Conservation (phyloP, 1,140 invertebrate species). For the Macrocentrus cingulum region DNA sequence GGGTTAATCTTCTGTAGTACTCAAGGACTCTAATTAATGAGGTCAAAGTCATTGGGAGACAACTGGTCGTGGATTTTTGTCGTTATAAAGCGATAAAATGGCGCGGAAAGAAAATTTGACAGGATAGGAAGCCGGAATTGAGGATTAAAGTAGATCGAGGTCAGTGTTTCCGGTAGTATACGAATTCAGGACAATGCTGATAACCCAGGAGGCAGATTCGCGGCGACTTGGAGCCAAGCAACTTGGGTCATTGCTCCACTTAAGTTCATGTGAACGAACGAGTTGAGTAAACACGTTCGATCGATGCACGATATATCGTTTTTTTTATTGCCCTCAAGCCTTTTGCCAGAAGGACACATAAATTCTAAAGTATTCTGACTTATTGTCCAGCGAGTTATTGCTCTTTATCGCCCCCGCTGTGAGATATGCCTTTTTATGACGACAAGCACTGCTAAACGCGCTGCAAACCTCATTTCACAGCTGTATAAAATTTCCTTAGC, state of each 20-base stretch:
- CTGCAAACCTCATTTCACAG: no score
- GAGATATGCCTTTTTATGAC: no score
- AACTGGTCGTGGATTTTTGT: no score
- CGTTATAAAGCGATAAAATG: no score
- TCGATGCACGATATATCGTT: slow-evolving; percentile 4
- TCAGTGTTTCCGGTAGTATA: slow-evolving; percentile 15
- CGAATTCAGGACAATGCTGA: slow-evolving; percentile 11
- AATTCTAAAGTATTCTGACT: background rate
- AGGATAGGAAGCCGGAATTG: background rate
- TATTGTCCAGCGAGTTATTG: background rate
- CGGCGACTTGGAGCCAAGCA: slow-evolving; percentile 47
- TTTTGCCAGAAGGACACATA: background rate
- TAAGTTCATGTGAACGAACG: slow-evolving; percentile 23
- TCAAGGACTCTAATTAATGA: slow-evolving; percentile 5
- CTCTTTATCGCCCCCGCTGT: no score
- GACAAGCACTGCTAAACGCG: no score
- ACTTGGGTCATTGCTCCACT: slow-evolving; percentile 53
- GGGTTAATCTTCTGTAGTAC: background rate
- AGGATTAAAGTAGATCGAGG: slow-evolving; percentile 13
- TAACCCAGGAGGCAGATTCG: slow-evolving; percentile 6
- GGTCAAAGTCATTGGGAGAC: no score
- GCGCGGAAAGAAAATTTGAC: background rate
- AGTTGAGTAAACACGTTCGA: slow-evolving; percentile 11
- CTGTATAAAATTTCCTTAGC: no score
- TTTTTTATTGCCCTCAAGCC: background rate